phyloP scores from a whole-genome alignment of 2,888 invertebrate species.

The Rhagophthalmus giganteus region DNA sequence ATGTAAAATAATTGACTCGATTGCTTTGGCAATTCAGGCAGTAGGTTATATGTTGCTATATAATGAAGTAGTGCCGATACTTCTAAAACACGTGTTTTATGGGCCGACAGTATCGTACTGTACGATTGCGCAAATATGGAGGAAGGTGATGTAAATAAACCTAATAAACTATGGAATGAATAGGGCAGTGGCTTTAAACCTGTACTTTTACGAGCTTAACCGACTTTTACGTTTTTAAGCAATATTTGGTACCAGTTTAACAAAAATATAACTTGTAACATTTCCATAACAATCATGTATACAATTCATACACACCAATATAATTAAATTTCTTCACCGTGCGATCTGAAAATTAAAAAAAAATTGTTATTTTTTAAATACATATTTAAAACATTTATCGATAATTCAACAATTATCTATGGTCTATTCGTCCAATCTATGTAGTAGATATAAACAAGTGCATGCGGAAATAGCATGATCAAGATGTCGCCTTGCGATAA shows the following conservation, averaged over 20 bases:
- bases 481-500: too few species aligned
- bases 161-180: slow-evolving; percentile 44
- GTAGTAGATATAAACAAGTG: too few species aligned
- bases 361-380: too few species aligned
- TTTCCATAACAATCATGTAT: slow-evolving; percentile 28
- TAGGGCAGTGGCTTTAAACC: slow-evolving; percentile 40
- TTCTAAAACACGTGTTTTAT: slow-evolving; percentile 17
- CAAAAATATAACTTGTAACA: slow-evolving; percentile 28
- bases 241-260: slow-evolving; percentile 31
- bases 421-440: too few species aligned
- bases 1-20: slow-evolving; percentile 38
- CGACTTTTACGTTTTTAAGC: slow-evolving; percentile 21
- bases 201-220: slow-evolving; percentile 17
- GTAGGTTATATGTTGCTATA: slow-evolving; percentile 23
- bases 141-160: slow-evolving; percentile 27
- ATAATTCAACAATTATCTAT: too few species aligned
- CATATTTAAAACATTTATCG: too few species aligned
- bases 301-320: slow-evolving; percentile 28
- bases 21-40: slow-evolving; percentile 36
- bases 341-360: slow-evolving; percentile 16
- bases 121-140: slow-evolving; percentile 29
- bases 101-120: slow-evolving; percentile 26
- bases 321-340: slow-evolving; percentile 18
- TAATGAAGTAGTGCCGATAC: slow-evolving; percentile 6
- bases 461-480: too few species aligned